A percentile compares a stretch with the other conserved stretches of the same genome.
These are phyloP conservation scores for Drosophila ochracea DNA, from an alignment of 2,888 invertebrate species.

Conservation along the genomic window DNA sequence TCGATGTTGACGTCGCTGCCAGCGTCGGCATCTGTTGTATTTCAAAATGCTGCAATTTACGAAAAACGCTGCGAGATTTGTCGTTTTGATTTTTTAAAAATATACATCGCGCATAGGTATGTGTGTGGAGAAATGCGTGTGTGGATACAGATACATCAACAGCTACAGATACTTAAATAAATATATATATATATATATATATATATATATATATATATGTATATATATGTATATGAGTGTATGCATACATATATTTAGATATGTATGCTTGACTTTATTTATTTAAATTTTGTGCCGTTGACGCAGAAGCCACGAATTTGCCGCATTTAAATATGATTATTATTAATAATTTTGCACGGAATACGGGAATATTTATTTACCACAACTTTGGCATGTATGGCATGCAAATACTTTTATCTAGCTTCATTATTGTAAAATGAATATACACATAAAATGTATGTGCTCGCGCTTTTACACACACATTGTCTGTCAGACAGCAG, in stretches of 20 bases:
- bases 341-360: slow-evolving; percentile 51
- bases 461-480: not conserved
- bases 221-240: slow-evolving; percentile 23
- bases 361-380: slow-evolving; percentile 44
- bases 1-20: slow-evolving; percentile 35
- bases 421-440: slow-evolving; percentile 24
- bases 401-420: slow-evolving; percentile 31
- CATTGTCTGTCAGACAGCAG: slow-evolving; percentile 31
- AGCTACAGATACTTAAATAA: slow-evolving; percentile 30
- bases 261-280: slow-evolving; percentile 39
- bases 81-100: slow-evolving; percentile 79
- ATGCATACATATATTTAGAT: slow-evolving; percentile 34
- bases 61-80: slow-evolving; percentile 56
- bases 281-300: slow-evolving; percentile 41
- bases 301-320: slow-evolving; percentile 31
- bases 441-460: slow-evolving; percentile 13
- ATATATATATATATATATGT: slow-evolving; percentile 22
- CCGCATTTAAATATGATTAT: slow-evolving; percentile 48
- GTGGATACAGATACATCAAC: slow-evolving; percentile 11
- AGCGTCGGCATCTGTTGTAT: slow-evolving; percentile 63
- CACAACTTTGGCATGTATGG: slow-evolving; percentile 19
- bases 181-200: slow-evolving; percentile 11
- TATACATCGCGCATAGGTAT: slow-evolving; percentile 59
- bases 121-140: slow-evolving; percentile 43
- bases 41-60: slow-evolving; percentile 68